Conservation (phyloP, 1,140 invertebrate genomes). For the Cataglyphis hispanica region DNA sequence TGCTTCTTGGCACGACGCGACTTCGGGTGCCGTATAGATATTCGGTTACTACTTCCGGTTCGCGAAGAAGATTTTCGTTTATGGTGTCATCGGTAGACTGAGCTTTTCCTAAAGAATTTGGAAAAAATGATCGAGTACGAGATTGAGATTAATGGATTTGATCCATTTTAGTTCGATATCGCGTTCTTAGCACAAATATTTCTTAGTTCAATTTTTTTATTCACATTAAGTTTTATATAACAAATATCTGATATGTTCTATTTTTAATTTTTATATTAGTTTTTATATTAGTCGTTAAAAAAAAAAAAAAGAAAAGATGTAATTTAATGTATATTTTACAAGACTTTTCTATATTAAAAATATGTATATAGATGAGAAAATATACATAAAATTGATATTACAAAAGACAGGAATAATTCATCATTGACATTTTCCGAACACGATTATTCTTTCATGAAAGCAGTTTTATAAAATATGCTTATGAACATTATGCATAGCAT, state of each 20-base stretch:
- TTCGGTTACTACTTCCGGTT: constrained; percentile 87
- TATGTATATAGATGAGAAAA: neutral
- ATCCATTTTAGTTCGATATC: neutral
- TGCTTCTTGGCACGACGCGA: constrained; percentile 85
- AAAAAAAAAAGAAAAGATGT: neutral
- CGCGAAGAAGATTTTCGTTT: constrained; percentile 86
- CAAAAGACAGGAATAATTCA: neutral
- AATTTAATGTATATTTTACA: neutral
- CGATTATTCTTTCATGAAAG: constrained; percentile 15
- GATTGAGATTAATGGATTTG: neutral
- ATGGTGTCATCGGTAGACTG: constrained; percentile 84
- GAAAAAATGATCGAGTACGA: neutral
- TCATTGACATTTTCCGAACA: neutral
- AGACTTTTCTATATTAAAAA: neutral
- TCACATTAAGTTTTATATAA: neutral
- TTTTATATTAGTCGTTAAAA: neutral
- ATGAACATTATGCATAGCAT: neutral
- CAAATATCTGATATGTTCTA: neutral
- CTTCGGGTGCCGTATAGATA: constrained; percentile 87
- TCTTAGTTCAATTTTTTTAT: neutral
- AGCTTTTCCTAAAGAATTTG: constrained; percentile 79
- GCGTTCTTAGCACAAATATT: neutral
- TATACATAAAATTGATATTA: constrained; percentile 1
- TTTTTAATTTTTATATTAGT: neutral
- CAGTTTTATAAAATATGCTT: neutral